Percentiles rank a stretch among this genome's conserved stretches.
Evolutionary conservation across 2,797 vertebrate genomes (phyloP).

Genomic region (Emys orbicularis): DNA sequence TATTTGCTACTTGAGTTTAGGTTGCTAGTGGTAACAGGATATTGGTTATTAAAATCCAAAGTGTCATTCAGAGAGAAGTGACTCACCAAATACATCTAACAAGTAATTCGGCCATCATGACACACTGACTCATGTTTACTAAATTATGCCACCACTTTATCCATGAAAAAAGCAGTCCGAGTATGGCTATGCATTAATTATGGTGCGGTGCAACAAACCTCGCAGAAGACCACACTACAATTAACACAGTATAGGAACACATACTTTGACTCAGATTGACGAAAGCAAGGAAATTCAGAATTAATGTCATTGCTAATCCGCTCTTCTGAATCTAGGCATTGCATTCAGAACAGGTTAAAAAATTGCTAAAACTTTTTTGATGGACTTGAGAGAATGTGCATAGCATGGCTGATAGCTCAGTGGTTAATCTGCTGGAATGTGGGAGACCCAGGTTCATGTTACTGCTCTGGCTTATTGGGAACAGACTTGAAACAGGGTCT

Average conservation of each 20-base stretch:
- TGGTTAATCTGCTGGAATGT: no score
- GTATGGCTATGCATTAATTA: background rate
- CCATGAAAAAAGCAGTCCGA: background rate
- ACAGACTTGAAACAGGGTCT: no score
- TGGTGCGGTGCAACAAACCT: background rate
- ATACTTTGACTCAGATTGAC: background rate
- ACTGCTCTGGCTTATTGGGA: no score
- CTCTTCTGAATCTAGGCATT: background rate
- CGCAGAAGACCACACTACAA: background rate
- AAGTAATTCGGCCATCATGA: background rate
- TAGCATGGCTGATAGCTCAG: no score
- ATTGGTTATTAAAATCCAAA: background rate
- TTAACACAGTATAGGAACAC: background rate
- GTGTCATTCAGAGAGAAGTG: background rate
- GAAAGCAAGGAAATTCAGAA: background rate
- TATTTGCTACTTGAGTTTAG: background rate
- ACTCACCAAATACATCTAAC: background rate
- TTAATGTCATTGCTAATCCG: background rate
- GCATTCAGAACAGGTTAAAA: no score
- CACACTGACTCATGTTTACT: background rate
- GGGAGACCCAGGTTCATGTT: no score
- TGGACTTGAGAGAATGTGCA: no score
- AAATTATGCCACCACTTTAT: background rate
- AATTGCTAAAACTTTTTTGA: no score
- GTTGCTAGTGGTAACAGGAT: background rate